Evolutionary conservation across 2,888 invertebrate genomes (phyloP), one percentile per base, ranked within the genome.

Genomic region (Meiosimyza platycephala): DNA sequence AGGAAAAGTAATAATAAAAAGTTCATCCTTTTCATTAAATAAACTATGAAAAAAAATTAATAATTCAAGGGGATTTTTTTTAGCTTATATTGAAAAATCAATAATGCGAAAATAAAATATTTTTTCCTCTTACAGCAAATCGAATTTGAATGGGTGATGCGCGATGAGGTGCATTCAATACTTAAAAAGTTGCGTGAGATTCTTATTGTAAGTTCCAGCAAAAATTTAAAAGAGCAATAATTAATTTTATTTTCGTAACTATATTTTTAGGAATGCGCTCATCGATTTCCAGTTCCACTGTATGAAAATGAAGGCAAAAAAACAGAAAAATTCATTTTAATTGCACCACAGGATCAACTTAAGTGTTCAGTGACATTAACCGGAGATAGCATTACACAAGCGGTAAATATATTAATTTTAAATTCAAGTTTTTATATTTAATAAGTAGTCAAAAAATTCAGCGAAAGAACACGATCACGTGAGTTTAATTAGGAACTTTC

Each of bases 101-200:
- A 73, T 72, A 73, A 50, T 60, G n/a, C 62, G n/a, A 54, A 57
- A 55, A 7, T 18, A 12, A 48, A 71, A 16, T 63, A 69, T 54
- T 73, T 76, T 91, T 90, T 79, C 74, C 60, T 70, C 73, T 91
- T 91, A 79, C 88, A 95, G 95, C 94, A 95, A 91, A 93, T 93
- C 88, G 95, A 96, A 89, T 95, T 95, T 86, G 95, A 95, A 89
- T 96, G 96, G 96, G 93, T 95, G 54, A 90, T 96, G 73, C 93
- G 94, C 79, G 93, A 94, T 85, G 95, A 95, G 88, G 95, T 95
- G 69, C 95, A 95, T 86, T 91, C 93, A 72, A 94, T 95, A 80
- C 89, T 96, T 80, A 92, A 92, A 81, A 94, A 95, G 84, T 90
- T 95, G 57, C 93, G 94, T 83, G 91, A 93, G 77, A 93, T 95